phyloP scores from a whole-genome alignment of 2,113 vertebrate genomes.

The Talpa occidentalis region DNA sequence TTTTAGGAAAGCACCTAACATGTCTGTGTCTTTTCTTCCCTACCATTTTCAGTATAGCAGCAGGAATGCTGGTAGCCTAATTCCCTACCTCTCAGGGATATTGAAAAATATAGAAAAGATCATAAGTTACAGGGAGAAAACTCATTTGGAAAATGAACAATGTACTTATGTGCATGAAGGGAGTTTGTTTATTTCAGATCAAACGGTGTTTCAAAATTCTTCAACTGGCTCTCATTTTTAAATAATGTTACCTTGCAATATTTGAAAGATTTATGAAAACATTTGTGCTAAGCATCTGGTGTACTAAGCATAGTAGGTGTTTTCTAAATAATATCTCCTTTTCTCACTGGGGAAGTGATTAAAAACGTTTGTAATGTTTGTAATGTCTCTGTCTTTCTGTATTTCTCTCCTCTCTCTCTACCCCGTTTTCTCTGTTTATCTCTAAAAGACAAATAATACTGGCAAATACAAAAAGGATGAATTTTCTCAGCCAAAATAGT shows the following conservation, averaged over 20 bases:
- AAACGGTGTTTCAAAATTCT: neutral
- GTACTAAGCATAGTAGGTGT: neutral
- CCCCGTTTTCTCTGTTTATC: slow-evolving; percentile 4
- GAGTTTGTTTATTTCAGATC: neutral
- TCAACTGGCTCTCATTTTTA: neutral
- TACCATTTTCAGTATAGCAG: neutral
- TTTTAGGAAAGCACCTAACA: neutral
- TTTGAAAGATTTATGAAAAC: neutral
- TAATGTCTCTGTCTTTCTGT: neutral
- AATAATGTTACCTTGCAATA: neutral
- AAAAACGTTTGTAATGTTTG: neutral
- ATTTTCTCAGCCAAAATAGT: slow-evolving; percentile 43
- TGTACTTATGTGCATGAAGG: neutral
- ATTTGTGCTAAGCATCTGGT: neutral
- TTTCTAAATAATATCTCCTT: neutral
- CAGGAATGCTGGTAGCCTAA: neutral
- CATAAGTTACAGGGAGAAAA: neutral
- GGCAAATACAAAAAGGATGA: neutral
- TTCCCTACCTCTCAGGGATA: neutral
- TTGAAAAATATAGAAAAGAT: neutral
- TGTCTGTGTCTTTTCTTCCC: neutral
- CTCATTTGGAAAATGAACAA: neutral
- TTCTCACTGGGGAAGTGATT: neutral
- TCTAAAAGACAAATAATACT: slow-evolving; percentile 61
- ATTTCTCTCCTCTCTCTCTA: neutral